Evolutionary conservation across 2,888 invertebrate species (phyloP).

Genomic region (Folsomia candida): DNA sequence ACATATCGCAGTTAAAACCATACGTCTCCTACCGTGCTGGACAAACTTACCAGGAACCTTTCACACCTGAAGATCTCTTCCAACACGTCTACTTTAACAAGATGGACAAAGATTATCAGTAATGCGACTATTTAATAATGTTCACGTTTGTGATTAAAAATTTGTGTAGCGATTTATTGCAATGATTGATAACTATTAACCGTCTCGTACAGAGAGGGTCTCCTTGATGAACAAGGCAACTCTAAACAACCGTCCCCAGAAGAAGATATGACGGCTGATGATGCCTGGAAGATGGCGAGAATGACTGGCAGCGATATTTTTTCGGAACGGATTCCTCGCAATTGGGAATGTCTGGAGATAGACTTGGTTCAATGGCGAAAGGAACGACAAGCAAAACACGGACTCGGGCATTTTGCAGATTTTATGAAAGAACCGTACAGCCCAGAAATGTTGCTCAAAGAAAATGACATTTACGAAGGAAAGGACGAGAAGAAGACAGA

Average conservation of each 20-base stretch:
- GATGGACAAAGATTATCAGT: slow-evolving; percentile 65
- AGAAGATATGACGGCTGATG: slow-evolving; percentile 69
- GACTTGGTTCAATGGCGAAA: slow-evolving; percentile 9
- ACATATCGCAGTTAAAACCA: slow-evolving; percentile 68
- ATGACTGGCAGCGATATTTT: slow-evolving; percentile 82
- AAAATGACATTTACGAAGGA: not conserved
- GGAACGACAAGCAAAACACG: not conserved
- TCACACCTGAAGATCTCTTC: slow-evolving; percentile 79
- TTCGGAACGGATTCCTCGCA: slow-evolving; percentile 41
- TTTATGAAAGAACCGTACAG: not conserved
- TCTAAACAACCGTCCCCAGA: slow-evolving; percentile 69
- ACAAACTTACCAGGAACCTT: slow-evolving; percentile 73
- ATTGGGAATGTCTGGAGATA: slow-evolving; percentile 46
- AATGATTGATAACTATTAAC: no score
- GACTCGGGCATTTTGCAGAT: not conserved
- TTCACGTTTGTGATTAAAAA: no score
- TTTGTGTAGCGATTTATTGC: no score
- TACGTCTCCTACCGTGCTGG: slow-evolving; percentile 86
- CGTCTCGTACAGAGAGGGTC: slow-evolving; percentile 58
- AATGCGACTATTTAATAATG: no score
- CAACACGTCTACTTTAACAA: slow-evolving; percentile 76
- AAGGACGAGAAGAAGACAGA: not conserved
- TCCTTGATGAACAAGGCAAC: slow-evolving; percentile 67
- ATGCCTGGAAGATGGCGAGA: slow-evolving; percentile 68
- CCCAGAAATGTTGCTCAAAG: not conserved